Base-by-base conservation (phyloP, 2,113 vertebrate species). In the Indicator maculatus region DNA sequence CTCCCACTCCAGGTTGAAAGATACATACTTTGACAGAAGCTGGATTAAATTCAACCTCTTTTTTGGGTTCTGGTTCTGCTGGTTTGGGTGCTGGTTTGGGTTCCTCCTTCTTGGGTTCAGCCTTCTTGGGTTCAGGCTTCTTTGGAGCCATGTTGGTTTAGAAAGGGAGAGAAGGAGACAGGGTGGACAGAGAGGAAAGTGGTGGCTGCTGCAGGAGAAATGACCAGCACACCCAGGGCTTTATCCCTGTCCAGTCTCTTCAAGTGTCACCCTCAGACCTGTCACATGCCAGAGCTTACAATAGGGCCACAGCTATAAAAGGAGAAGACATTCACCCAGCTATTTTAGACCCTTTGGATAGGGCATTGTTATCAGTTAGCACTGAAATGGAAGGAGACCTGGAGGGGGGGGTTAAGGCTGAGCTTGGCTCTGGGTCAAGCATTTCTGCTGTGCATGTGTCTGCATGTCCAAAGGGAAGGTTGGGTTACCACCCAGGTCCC, bases 271-370 rank as follows among this genome's bases (percentile, higher is more conserved):
- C 67, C 91, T 91, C 95, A 73, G 96, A 77, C 86, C 94, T 56
- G 84, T 88, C 96, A 94, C 96, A 95, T 77, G 80, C 96, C 93
- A 33, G 92, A 75, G 38, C 65, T 70, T 96, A 98, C 98, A 98
- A 98, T 98, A 96, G 97, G 96, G 74, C 81, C 95, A 96, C 86
- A 87, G 93, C 99, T 98, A 98, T 98, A 99, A 98, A 99, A 99
- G 99, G 99, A 93, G 92, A 98, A 97, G 93, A 96, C 75, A 89
- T 90, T 90, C 94, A 95, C 96, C 93, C 12, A 76, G 98, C 99
- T 99, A 99, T 99, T 99, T 99, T 98, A 97, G 98, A 99, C 97
- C 94, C 96, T 89, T 91, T 75, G 69, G 85, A 71, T 70, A 96
- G 3, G 55, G 95, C 96, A 96, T 97, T 96, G 97, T 97, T 96